Percentiles rank a stretch among this genome's conserved stretches.
Conservation (phyloP, 2,113 vertebrate species). For the Cryptomyrus ogoouensis region DNA sequence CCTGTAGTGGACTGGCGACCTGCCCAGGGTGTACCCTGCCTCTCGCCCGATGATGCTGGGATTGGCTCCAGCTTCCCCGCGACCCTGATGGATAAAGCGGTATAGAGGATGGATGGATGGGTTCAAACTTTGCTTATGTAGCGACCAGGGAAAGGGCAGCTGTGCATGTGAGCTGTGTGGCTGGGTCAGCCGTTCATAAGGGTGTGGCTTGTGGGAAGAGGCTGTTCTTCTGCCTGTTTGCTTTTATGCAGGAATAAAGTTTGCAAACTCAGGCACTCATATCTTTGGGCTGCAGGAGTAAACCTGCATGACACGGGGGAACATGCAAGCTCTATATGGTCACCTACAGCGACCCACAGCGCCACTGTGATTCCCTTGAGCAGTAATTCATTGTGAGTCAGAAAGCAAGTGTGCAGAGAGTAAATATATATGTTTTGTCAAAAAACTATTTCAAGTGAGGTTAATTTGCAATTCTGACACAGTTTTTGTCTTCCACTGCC, state of each 20-base stretch:
- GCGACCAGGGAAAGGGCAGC: too few relatives aligned
- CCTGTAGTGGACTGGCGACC: too few relatives aligned
- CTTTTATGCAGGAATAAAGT: neutral
- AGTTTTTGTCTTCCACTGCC: neutral
- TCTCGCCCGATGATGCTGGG: too few relatives aligned
- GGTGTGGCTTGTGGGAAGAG: neutral
- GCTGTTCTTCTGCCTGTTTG: neutral
- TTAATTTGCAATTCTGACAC: neutral
- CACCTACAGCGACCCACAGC: neutral
- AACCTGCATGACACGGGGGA: neutral
- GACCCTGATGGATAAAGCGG: too few relatives aligned
- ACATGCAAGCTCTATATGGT: neutral
- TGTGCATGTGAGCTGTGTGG: too few relatives aligned
- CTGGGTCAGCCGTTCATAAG: neutral
- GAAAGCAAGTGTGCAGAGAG: neutral
- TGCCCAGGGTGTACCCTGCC: too few relatives aligned
- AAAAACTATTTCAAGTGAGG: neutral
- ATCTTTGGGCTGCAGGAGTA: neutral
- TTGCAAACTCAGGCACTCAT: neutral
- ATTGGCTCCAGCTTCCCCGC: too few relatives aligned
- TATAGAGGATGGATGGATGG: too few relatives aligned
- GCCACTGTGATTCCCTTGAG: neutral
- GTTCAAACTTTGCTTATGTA: too few relatives aligned
- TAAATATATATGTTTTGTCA: neutral
- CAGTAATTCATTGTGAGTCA: neutral